phyloP scores from a whole-genome alignment of 2,797 vertebrate genomes.

The Acanthiza pusilla region DNA sequence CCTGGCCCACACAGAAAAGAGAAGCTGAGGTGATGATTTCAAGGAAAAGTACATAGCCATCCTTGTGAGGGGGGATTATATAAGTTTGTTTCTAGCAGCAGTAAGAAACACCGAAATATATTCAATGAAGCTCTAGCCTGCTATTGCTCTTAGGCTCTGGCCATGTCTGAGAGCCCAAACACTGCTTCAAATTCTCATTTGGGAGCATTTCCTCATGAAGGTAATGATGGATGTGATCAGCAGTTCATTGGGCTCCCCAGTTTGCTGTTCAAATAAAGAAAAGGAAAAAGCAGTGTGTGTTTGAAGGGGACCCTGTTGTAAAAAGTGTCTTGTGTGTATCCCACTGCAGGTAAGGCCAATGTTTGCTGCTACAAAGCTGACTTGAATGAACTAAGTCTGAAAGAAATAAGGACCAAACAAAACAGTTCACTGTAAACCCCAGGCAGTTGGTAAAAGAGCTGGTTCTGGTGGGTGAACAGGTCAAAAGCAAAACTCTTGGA shows the following conservation, averaged over 20 bases:
- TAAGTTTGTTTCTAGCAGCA: neutral
- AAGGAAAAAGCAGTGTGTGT: neutral
- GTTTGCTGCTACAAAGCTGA: neutral
- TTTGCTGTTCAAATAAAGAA: neutral
- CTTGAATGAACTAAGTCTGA: neutral
- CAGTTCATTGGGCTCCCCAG: neutral
- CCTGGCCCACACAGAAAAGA: neutral
- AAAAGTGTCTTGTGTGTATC: neutral
- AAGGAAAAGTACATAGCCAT: neutral
- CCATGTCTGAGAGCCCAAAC: neutral
- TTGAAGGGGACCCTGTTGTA: neutral
- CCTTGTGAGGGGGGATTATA: fast-evolving
- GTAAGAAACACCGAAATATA: neutral
- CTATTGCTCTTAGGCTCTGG: neutral
- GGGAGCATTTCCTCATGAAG: neutral
- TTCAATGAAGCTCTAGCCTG: neutral
- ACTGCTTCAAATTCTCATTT: neutral
- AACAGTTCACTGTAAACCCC: neutral
- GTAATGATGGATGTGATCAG: neutral
- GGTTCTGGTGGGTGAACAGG: neutral
- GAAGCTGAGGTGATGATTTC: neutral
- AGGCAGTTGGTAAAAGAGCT: neutral
- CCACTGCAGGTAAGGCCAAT: neutral
- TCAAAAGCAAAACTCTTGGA: neutral
- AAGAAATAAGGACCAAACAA: neutral